A percentile compares a stretch with the other conserved stretches of the same genome.
phyloP scores from a whole-genome alignment of 1,140 invertebrate genomes.

The Argopecten irradians region DNA sequence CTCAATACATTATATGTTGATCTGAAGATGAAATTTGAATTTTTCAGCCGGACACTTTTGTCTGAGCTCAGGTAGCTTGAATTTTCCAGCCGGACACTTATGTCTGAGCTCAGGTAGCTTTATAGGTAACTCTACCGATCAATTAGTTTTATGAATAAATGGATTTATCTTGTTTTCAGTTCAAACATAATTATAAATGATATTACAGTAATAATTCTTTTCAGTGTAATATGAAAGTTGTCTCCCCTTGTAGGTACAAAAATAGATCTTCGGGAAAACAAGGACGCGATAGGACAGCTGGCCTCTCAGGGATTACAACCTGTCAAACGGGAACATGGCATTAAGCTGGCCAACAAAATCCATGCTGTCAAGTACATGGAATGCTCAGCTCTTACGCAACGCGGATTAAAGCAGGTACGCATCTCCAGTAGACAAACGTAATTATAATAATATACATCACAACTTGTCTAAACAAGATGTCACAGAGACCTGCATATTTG shows the following conservation, averaged over 20 bases:
- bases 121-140: too few relatives aligned
- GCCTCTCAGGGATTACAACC: constrained; percentile 96
- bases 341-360: constrained; percentile 76
- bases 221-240: not conserved
- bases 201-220: not conserved
- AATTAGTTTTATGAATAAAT: too few relatives aligned
- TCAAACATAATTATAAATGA: not conserved
- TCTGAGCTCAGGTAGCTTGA: too few relatives aligned
- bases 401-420: constrained; percentile 77
- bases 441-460: not conserved
- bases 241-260: constrained; percentile 78
- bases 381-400: constrained; percentile 83
- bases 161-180: too few relatives aligned
- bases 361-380: constrained; percentile 76
- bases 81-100: too few relatives aligned
- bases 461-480: not conserved
- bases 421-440: not conserved
- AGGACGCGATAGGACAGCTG: constrained; percentile 96
- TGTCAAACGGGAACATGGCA: constrained; percentile 82
- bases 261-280: constrained; percentile 96
- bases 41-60: too few relatives aligned
- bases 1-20: too few relatives aligned
- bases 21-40: too few relatives aligned
- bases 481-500: not conserved
- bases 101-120: too few relatives aligned